Conservation (phyloP, 2,888 invertebrate genomes). For the Xanthorhoe spadicearia region DNA sequence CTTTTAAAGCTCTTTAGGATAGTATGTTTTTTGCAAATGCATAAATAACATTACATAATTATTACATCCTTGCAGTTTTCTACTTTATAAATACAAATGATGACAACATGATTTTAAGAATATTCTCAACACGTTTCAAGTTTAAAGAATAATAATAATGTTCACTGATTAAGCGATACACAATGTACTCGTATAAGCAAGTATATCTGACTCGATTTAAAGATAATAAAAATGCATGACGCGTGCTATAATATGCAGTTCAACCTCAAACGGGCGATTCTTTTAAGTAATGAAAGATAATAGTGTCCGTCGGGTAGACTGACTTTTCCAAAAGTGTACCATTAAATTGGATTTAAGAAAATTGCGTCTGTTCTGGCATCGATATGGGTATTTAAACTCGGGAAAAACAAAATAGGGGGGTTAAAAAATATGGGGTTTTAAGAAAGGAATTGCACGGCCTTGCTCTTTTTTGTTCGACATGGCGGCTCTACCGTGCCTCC, state of each 20-base stretch:
- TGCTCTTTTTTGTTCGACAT: no score
- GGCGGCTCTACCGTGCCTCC: no score
- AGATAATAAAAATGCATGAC: not conserved
- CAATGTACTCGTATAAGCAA: not conserved
- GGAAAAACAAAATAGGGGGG: not conserved
- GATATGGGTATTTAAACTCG: constrained; percentile 2
- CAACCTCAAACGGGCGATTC: constrained; percentile 34
- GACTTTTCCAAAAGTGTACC: constrained; percentile 4
- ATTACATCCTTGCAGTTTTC: no score
- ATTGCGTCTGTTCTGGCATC: not conserved
- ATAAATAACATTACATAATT: no score
- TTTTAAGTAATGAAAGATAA: constrained; percentile 41
- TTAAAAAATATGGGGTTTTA: not conserved
- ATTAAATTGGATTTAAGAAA: constrained; percentile 2
- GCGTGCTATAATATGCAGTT: not conserved
- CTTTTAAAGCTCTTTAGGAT: no score
- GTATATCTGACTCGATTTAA: not conserved
- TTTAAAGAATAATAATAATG: not conserved
- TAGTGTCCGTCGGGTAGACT: constrained; percentile 1
- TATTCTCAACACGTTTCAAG: not conserved
- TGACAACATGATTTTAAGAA: not conserved
- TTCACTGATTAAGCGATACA: not conserved
- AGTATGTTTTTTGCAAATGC: no score
- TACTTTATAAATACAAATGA: no score
- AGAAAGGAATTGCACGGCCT: no score